A percentile compares a stretch with the other conserved stretches of the same genome.
These are phyloP conservation scores for Hippocampus guttulatus DNA, from an alignment of 2,113 vertebrate species.

Conservation along the genomic window DNA sequence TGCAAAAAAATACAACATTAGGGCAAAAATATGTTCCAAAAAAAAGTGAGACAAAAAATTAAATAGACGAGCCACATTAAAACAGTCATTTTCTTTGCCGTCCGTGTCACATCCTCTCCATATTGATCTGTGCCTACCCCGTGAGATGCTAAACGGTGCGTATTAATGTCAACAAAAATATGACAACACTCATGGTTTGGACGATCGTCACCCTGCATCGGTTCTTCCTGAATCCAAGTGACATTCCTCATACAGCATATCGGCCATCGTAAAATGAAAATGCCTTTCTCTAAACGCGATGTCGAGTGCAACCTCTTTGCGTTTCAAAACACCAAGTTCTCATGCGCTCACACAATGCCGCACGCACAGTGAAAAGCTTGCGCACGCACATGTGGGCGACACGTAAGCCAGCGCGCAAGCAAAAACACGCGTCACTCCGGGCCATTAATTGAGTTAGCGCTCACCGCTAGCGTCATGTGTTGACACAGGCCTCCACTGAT, in stretches of 20 bases:
- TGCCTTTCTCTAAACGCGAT: background rate
- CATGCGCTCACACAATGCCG: background rate
- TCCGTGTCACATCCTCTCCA: too few relatives aligned
- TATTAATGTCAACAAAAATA: background rate
- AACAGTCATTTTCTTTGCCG: too few relatives aligned
- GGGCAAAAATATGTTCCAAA: too few relatives aligned
- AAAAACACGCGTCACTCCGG: constrained; percentile 47
- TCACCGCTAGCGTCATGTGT: constrained; percentile 49
- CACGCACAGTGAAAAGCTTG: background rate
- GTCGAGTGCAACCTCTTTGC: background rate
- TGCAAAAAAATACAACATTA: too few relatives aligned
- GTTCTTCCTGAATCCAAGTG: background rate
- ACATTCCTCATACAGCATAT: background rate
- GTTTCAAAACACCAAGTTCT: background rate
- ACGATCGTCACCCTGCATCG: background rate
- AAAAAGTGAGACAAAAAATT: too few relatives aligned
- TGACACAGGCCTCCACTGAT: constrained; percentile 46
- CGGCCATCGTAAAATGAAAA: background rate
- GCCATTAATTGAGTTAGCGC: constrained; percentile 49
- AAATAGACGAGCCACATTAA: too few relatives aligned
- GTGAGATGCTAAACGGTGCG: background rate
- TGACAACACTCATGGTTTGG: background rate
- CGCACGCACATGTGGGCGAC: background rate
- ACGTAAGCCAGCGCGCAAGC: constrained; percentile 13
- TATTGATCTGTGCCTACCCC: background rate